Evolutionary conservation across 2,113 vertebrate species (phyloP), one percentile per base, ranked within the genome.

Genomic region (Ploceus nigricollis): DNA sequence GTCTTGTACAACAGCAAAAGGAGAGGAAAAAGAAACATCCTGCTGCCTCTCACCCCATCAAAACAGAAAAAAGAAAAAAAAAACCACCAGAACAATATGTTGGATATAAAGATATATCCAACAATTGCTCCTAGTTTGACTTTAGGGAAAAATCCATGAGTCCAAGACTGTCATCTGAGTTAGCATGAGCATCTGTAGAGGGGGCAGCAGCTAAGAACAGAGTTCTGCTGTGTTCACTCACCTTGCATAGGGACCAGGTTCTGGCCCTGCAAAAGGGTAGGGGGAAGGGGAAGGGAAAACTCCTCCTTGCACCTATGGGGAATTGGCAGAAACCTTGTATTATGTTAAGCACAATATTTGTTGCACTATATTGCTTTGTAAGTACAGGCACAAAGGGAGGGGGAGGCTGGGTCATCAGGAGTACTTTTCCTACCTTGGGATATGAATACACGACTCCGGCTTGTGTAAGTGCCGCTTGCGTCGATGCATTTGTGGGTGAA

Each of bases 371-470:
- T 83, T 37, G 33, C 73, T 85, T 63, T 24, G 42, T 71, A 86
- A 94, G 79, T 28, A 51, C 23, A 70, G 86, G 71, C 45, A 68
- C 73, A 24, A 60, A 92, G 27, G 70, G 63, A 69, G 66, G 37
- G 39, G 64, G 27, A 83, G 82, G 69, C 23, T 81, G 58, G 79
- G 68, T 92, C 79, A 78, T 45, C n/a, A n/a, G 47, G 48, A 95
- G 68, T 94, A 60, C 68, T 95, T 95, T 94, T 94, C 64, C 81
- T 96, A 89, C 94, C 95, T 61, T 95, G 83, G 94, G 88, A 81
- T 95, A 93, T 70, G 76, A 94, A 94, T 85, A 86, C 56, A 37
- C 35, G 64, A n/a, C 82, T 93, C 64, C 84, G 5, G 12, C 44
- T 92, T 94, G 64, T 93, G 81, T 90, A 96, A 92, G 65, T 87